Evolutionary conservation across 2,888 invertebrate genomes (phyloP).

Genomic region (Ypsolopha sequella): DNA sequence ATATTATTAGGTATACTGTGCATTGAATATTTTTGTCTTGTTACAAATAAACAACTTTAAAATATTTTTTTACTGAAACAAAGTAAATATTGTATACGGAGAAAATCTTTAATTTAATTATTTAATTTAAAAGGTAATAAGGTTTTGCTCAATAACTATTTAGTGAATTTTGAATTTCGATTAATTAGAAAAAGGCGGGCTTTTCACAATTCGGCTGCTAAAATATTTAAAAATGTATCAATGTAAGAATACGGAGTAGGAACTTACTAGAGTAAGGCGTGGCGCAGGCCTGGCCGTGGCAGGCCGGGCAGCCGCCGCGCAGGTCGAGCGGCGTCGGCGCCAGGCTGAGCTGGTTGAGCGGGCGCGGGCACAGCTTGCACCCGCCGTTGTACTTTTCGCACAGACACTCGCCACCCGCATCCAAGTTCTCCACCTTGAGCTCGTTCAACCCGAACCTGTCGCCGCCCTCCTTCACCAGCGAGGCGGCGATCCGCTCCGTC

Average conservation of each 20-base stretch:
- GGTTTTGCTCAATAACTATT: no score
- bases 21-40: no score
- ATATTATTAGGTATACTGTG: no score
- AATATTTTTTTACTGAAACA: no score
- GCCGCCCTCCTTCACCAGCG: slow-evolving; percentile 37
- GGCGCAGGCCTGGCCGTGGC: slow-evolving; percentile 34
- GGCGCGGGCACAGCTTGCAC: slow-evolving; percentile 52
- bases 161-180: no score
- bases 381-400: slow-evolving; percentile 61
- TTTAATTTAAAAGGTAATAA: no score
- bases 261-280: slow-evolving; percentile 43
- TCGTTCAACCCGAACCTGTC: slow-evolving; percentile 52
- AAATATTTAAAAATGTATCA: no score
- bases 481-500: slow-evolving; percentile 36
- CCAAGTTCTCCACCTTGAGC: slow-evolving; percentile 47
- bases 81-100: no score
- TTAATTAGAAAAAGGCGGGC: no score
- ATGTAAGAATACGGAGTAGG: not conserved
- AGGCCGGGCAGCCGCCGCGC: slow-evolving; percentile 38
- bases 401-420: slow-evolving; percentile 37
- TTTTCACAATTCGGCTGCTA: no score
- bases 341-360: slow-evolving; percentile 18
- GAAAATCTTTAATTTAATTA: no score
- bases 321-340: slow-evolving; percentile 35
- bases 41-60: no score